Evolutionary conservation across 2,797 vertebrate genomes (phyloP).

Genomic region (Sebastes diploproa): DNA sequence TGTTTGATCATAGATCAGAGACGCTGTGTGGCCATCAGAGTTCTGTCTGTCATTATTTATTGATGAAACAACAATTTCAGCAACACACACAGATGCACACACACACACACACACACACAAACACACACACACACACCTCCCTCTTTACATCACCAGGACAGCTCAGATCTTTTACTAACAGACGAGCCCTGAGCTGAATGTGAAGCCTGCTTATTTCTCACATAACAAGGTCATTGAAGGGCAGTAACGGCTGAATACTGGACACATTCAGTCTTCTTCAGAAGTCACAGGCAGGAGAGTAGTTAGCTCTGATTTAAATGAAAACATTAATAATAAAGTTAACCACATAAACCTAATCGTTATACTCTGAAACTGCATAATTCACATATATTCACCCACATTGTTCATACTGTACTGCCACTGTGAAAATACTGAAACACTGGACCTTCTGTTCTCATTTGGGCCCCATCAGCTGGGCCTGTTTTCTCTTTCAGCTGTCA

Average conservation of each 20-base stretch:
- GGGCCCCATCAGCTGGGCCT: constrained; percentile 71
- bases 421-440: constrained; percentile 42
- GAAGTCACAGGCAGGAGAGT: neutral
- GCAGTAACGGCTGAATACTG: neutral
- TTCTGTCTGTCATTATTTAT: constrained; percentile 69
- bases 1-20: constrained; percentile 73
- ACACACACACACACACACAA: neutral
- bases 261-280: neutral
- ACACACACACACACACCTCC: neutral
- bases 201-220: constrained; percentile 32
- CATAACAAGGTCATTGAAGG: constrained; percentile 55
- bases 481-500: constrained; percentile 82
- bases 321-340: neutral
- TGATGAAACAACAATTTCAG: constrained; percentile 71
- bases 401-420: neutral
- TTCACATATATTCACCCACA: neutral
- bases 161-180: constrained; percentile 49
- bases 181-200: constrained; percentile 42
- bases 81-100: neutral
- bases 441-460: constrained; percentile 65
- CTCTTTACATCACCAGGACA: constrained; percentile 41
- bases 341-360: neutral
- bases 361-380: neutral
- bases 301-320: neutral
- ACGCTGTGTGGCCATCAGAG: constrained; percentile 44